These are phyloP conservation scores for Drosophila nigrodunni DNA, from an alignment of 1,140 invertebrate genomes.

Conservation along the genomic window DNA sequence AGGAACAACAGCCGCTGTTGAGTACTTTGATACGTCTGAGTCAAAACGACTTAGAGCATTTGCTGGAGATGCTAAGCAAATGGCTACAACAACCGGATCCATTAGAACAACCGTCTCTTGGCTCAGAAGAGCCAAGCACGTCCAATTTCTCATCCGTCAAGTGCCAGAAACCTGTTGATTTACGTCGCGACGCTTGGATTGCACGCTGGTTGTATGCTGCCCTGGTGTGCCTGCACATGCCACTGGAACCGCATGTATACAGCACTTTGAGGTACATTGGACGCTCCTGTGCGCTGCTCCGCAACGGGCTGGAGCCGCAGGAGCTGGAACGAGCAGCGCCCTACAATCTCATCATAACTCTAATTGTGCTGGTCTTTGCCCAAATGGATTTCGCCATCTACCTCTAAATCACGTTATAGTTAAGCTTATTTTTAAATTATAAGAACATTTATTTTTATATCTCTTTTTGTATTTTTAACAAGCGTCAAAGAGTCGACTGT, in stretches of 20 bases:
- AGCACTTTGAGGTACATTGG: conserved; percentile 74
- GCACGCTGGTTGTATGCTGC: conserved; percentile 77
- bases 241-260: conserved; percentile 75
- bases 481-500: conserved; percentile 50
- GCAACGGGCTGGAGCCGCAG: conserved; percentile 52
- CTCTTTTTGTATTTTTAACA: conserved; percentile 1
- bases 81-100: conserved; percentile 62
- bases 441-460: conserved; percentile 26
- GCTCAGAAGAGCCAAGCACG: conserved; percentile 21
- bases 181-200: conserved; percentile 66
- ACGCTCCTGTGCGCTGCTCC: conserved; percentile 60
- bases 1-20: conserved; percentile 58
- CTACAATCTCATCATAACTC: conserved; percentile 74
- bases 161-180: conserved; percentile 41
- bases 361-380: conserved; percentile 68
- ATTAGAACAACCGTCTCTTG: not conserved
- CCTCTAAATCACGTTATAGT: conserved; percentile 25
- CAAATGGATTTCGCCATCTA: conserved; percentile 71
- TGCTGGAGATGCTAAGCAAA: conserved; percentile 67
- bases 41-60: conserved; percentile 64
- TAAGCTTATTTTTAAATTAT: conserved; percentile 22
- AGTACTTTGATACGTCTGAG: conserved; percentile 66
- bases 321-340: conserved; percentile 67
- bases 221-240: conserved; percentile 72
- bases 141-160: conserved; percentile 14